Conservation (phyloP, 2,888 invertebrate species). For the Apodemia duryi region DNA sequence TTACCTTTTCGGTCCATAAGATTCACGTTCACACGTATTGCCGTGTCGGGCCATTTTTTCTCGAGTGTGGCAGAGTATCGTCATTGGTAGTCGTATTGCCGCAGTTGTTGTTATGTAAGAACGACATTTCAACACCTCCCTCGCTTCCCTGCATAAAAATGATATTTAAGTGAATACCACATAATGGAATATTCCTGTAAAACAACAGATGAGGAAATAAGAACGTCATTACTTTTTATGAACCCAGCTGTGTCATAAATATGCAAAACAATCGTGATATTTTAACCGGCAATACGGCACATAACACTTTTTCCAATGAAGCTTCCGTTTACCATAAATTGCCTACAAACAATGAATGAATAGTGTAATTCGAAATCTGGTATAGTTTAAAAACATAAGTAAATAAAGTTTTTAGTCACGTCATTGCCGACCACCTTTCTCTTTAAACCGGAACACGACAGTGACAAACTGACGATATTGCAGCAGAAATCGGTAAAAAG, state of each 20-base stretch:
- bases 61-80: slow-evolving; percentile 58
- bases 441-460: no score
- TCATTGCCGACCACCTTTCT: no score
- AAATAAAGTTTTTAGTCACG: no score
- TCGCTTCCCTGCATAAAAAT: slow-evolving; percentile 52
- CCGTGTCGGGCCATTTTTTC: slow-evolving; percentile 61
- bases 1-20: slow-evolving; percentile 11
- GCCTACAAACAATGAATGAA: not conserved
- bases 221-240: slow-evolving; percentile 3
- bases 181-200: slow-evolving; percentile 11
- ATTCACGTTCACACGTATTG: slow-evolving; percentile 56
- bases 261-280: slow-evolving; percentile 8
- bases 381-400: not conserved
- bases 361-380: not conserved
- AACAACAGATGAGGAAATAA: slow-evolving; percentile 1
- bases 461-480: no score
- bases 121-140: slow-evolving; percentile 82
- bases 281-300: slow-evolving; percentile 9
- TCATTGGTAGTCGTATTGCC: slow-evolving; percentile 58
- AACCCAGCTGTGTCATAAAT: slow-evolving; percentile 8
- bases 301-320: slow-evolving; percentile 1
- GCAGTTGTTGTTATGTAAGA: slow-evolving; percentile 83
- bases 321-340: not conserved
- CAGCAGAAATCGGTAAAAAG: no score
- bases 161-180: slow-evolving; percentile 10